Evolutionary conservation across 2,113 vertebrate species (phyloP), one percentile per base, ranked within the genome.

Genomic region (Pontoporia blainvillei): DNA sequence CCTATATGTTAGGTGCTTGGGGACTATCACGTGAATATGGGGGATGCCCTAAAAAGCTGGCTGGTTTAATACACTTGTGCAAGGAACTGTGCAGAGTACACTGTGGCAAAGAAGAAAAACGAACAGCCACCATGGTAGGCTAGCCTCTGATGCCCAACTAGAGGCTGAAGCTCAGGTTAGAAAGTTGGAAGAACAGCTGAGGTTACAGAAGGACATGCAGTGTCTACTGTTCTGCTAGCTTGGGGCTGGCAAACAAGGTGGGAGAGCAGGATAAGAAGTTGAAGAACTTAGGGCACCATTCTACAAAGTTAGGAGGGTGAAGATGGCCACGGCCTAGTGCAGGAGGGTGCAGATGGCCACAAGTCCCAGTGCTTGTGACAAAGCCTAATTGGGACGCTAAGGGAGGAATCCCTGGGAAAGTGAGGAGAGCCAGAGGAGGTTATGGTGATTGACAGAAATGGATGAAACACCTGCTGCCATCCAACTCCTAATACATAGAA

Each of bases 251-350:
- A 59, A 54, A 81, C 13, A 39, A 81, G 54, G n/a, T 41, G 23
- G 23, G n/a, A 59, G 14, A 39, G 4, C n/a, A 59, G 54, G 78
- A 29, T 41, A 39, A 41, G 14, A 59, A 59, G 5, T 1, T 3
- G 2, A 54, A 39, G 4, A 59, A 25, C 23, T 81, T 81, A 5
- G 1, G 14, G 54, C 0, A 1, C n/a, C n/a, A 81, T 39, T 59
- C n/a, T 41, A 57, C 78, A 39, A 59, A 81, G n/a, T 14, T 39
- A 11, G 23, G n/a, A 59, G n/a, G 23, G 14, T 29, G 4, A 23
- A 29, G 18, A 39, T 9, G n/a, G n/a, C n/a, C 8, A 10, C 2
- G 8, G n/a, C 29, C 2, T n/a, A 59, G n/a, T n/a, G n/a, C n/a
- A 11, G 23, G n/a, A 59, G n/a, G 23, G 14, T 29, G 4, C n/a